These are phyloP conservation scores for Cephus runcator DNA, from an alignment of 2,888 invertebrate genomes.

Conservation along the genomic window DNA sequence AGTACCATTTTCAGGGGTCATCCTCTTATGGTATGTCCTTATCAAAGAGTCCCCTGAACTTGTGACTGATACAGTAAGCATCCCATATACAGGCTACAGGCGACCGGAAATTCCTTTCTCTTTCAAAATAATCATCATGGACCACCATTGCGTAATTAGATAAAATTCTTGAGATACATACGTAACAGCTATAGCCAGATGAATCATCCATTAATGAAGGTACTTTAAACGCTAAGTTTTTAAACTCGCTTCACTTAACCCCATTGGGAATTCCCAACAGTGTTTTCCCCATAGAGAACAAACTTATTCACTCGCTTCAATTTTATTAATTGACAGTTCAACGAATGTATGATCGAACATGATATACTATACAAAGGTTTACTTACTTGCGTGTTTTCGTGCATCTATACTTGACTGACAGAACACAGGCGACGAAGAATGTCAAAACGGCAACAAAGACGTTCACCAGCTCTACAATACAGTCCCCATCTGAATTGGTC, in stretches of 20 bases:
- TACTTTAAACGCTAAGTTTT: neutral
- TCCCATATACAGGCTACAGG: neutral
- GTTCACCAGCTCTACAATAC: constrained; percentile 42
- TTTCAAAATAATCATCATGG: neutral
- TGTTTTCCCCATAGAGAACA: neutral
- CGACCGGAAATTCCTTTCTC: neutral
- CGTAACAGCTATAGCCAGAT: neutral
- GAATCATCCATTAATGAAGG: neutral
- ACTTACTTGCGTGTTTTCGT: constrained; percentile 33
- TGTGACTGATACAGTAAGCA: neutral
- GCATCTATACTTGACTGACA: constrained; percentile 36
- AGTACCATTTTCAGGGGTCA: neutral
- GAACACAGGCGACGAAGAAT: constrained; percentile 24
- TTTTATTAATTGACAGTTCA: neutral
- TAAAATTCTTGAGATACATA: neutral
- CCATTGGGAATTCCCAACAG: neutral
- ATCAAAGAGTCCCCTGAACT: neutral
- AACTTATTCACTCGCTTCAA: neutral
- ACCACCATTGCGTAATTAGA: neutral
- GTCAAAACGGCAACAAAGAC: constrained; percentile 28
- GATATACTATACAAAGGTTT: neutral
- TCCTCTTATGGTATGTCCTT: neutral
- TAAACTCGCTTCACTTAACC: neutral
- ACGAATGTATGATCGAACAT: neutral
- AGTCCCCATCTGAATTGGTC: constrained; percentile 31